A percentile compares a stretch with the other conserved stretches of the same genome.
These are phyloP conservation scores for Sebastes steindachneri DNA, from an alignment of 2,797 vertebrate species.

Conservation along the genomic window DNA sequence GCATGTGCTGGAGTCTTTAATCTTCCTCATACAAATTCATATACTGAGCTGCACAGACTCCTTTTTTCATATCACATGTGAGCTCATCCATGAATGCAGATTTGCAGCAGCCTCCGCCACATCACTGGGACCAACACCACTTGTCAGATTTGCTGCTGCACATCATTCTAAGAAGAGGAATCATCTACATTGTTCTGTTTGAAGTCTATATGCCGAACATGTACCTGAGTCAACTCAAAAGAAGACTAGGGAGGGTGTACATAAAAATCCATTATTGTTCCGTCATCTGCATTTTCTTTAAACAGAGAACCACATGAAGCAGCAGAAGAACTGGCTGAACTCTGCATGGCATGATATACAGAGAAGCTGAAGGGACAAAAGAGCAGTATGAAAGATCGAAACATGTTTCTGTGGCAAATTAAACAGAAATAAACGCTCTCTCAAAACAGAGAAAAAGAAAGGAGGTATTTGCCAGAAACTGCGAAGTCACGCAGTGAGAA, in stretches of 20 bases:
- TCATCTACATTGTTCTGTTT: not conserved
- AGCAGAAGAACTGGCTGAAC: constrained; percentile 23
- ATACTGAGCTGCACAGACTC: not conserved
- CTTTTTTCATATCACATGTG: constrained; percentile 5
- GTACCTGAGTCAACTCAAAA: constrained; percentile 23
- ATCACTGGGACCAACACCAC: constrained; percentile 3
- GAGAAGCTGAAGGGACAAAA: constrained; percentile 27
- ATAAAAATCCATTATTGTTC: constrained; percentile 18
- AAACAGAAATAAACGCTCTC: constrained; percentile 42
- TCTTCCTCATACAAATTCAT: constrained; percentile 35
- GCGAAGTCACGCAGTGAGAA: constrained; percentile 23
- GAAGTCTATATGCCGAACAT: not conserved
- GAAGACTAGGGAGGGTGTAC: not conserved
- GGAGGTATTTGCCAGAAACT: constrained; percentile 24
- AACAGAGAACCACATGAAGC: constrained; percentile 7
- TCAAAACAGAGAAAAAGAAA: constrained; percentile 19
- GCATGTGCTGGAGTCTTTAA: constrained; percentile 18
- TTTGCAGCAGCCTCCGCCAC: constrained; percentile 17
- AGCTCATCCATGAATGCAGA: constrained; percentile 46
- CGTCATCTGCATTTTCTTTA: constrained; percentile 40
- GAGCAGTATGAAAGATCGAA: constrained; percentile 5
- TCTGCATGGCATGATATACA: constrained; percentile 26
- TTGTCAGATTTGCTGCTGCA: constrained; percentile 37
- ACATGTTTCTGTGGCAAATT: constrained; percentile 50
- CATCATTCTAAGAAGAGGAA: constrained; percentile 3